These are phyloP conservation scores for Bombus waltoni DNA, from an alignment of 1,140 invertebrate species.

Conservation along the genomic window DNA sequence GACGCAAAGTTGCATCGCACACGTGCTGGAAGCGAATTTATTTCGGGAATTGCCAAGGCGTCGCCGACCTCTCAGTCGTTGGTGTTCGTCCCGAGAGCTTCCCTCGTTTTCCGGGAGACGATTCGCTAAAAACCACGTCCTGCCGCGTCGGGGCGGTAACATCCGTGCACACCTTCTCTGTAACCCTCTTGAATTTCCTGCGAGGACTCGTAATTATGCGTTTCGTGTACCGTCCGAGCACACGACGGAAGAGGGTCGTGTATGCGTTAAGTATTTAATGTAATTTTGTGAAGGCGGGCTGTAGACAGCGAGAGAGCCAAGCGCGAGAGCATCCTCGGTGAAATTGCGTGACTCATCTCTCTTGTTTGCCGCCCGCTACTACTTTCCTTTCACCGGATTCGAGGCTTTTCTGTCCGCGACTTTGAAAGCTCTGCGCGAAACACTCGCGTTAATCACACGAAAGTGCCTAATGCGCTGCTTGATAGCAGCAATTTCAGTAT, in stretches of 20 bases:
- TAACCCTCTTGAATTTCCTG: constrained; percentile 41
- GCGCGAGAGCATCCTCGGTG: background rate
- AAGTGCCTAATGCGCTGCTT: constrained; percentile 37
- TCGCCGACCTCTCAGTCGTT: background rate
- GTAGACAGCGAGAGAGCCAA: background rate
- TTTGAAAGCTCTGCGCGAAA: constrained; percentile 11
- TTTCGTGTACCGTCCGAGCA: background rate
- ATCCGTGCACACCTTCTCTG: background rate
- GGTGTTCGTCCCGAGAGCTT: background rate
- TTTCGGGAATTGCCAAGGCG: constrained; percentile 60
- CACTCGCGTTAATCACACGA: constrained; percentile 38
- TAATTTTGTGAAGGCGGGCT: constrained; percentile 21
- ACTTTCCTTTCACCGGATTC: constrained; percentile 27
- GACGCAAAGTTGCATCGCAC: constrained; percentile 25
- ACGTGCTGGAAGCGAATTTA: constrained; percentile 63
- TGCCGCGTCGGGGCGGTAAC: background rate
- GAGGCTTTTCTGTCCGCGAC: constrained; percentile 4
- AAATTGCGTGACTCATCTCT: constrained; percentile 23
- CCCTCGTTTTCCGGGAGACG: constrained; percentile 39
- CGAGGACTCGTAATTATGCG: constrained; percentile 39
- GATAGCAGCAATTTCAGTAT: constrained; percentile 44
- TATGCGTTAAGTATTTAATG: constrained; percentile 37
- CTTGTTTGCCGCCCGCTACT: constrained; percentile 28
- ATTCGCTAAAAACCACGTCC: constrained; percentile 54
- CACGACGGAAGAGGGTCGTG: constrained; percentile 18